A percentile compares a stretch with the other conserved stretches of the same genome.
phyloP scores from a whole-genome alignment of 2,888 invertebrate genomes.

The Zelleria hepariella region DNA sequence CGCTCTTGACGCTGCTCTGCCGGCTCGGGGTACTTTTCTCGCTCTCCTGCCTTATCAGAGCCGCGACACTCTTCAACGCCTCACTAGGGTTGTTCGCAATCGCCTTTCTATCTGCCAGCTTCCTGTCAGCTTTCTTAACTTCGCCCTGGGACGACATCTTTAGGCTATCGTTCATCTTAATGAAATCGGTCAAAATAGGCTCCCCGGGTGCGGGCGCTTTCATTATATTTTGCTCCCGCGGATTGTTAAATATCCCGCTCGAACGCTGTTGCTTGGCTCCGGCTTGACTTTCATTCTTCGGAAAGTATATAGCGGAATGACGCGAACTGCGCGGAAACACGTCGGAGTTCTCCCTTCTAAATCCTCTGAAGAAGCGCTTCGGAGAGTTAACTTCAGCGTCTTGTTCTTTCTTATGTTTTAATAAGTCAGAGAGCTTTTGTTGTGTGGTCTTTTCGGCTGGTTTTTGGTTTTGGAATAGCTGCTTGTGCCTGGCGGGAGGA shows the following conservation, averaged over 20 bases:
- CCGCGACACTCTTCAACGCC: slow-evolving; percentile 57
- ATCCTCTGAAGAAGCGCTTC: slow-evolving; percentile 81
- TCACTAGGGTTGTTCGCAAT: slow-evolving; percentile 50
- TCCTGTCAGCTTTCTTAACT: slow-evolving; percentile 44
- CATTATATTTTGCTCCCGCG: slow-evolving; percentile 68
- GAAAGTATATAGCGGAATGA: slow-evolving; percentile 80
- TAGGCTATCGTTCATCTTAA: slow-evolving; percentile 69
- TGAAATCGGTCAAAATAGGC: slow-evolving; percentile 79
- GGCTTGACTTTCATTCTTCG: slow-evolving; percentile 65
- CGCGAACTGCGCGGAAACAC: slow-evolving; percentile 82
- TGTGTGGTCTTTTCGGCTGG: slow-evolving; percentile 49
- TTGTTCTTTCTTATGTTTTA: slow-evolving; percentile 79
- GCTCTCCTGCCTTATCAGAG: slow-evolving; percentile 53
- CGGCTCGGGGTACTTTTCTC: slow-evolving; percentile 45
- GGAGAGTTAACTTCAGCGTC: slow-evolving; percentile 77
- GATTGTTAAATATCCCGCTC: slow-evolving; percentile 79
- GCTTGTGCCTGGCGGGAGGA: slow-evolving; percentile 54
- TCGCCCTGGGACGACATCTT: slow-evolving; percentile 58
- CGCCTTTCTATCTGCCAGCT: slow-evolving; percentile 33
- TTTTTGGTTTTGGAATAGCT: slow-evolving; percentile 35
- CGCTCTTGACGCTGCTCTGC: slow-evolving; percentile 56
- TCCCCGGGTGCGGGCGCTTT: slow-evolving; percentile 70
- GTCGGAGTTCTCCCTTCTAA: slow-evolving; percentile 88
- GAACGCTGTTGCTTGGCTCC: slow-evolving; percentile 71
- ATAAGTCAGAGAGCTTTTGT: slow-evolving; percentile 60